Base-by-base conservation (phyloP, 2,888 invertebrate species). In the Ophion obscuratus region DNA sequence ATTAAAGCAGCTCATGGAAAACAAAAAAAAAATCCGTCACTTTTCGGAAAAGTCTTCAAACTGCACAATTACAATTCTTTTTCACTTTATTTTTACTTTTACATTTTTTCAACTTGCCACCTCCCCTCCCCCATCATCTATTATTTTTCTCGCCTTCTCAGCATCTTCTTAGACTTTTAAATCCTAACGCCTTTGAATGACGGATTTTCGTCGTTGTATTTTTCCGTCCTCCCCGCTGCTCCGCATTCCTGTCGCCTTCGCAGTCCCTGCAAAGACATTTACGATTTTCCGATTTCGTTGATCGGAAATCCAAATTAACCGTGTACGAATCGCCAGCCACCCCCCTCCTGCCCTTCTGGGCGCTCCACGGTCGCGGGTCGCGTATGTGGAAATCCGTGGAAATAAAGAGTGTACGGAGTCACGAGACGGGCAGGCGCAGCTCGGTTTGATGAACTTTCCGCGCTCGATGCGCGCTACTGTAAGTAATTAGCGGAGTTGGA, bases 381-480 rank as follows among this genome's bases (percentile, higher is more conserved):
- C 17, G 7, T 53, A 6, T 6, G 53, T 17, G 53, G 11, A 17
- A 14, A 17, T 53, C 11, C 9, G 53, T 53, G 10, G 17, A 14
- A 53, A 53, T 53, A 53, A 53, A 44, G 31, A 31, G 31, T 31
- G 31, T 4, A 31, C 31, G 31, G 31, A 31, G 31, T 31, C 31
- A 0, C 31, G 31, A 31, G 31, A 31, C 36, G 61, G 40, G 57
- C 36, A 17, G 59, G n/a, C 17, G 66, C 74, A 59, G 62, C 61
- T 27, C 47, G 81, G 85, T 85, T 85, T 85, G 76, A 76, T 80
- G 85, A 83, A 85, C 83, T 80, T 76, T 83, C 44, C 31, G 17
- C 40, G 73, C 11, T 31, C 73, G 59, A 31, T 75, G 74, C 53
- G 59, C 40, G 27, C 36, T 70, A 76, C 27, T 31, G 31, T 31